Percentiles rank a stretch among this genome's conserved stretches.
These are phyloP conservation scores for Picathartes gymnocephalus DNA, from an alignment of 2,113 vertebrate genomes.

Conservation along the genomic window DNA sequence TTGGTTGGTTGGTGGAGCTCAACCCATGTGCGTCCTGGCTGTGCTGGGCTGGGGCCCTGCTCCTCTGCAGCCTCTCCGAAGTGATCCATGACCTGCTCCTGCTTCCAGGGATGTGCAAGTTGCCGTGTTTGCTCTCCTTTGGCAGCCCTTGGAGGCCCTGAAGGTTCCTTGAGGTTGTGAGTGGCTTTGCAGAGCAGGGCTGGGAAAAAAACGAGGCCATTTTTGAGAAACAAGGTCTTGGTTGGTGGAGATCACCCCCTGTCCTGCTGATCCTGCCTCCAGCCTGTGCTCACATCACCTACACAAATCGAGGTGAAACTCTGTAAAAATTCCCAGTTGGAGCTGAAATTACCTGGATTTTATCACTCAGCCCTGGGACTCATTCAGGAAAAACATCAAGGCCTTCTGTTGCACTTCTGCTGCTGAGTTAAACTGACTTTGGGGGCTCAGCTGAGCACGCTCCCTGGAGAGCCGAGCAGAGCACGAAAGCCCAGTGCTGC, in stretches of 20 bases:
- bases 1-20: background rate
- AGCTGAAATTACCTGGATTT: background rate
- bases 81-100: background rate
- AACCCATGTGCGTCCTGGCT: background rate
- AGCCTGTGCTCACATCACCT: background rate
- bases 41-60: background rate
- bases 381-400: background rate
- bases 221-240: background rate
- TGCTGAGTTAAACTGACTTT: background rate
- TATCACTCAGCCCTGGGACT: background rate
- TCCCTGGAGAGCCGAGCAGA: background rate
- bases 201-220: background rate
- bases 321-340: background rate
- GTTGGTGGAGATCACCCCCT: background rate
- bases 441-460: background rate
- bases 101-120: background rate
- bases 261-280: background rate
- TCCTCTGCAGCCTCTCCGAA: background rate
- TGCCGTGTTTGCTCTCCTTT: conserved; percentile 19
- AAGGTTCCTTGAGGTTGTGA: background rate
- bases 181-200: background rate
- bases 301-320: background rate
- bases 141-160: conserved; percentile 18
- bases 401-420: background rate
- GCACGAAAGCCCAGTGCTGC: background rate